A percentile compares a stretch with the other conserved stretches of the same genome.
These are phyloP conservation scores for Holacanthus passer DNA, from an alignment of 2,113 vertebrate species.

Conservation along the genomic window DNA sequence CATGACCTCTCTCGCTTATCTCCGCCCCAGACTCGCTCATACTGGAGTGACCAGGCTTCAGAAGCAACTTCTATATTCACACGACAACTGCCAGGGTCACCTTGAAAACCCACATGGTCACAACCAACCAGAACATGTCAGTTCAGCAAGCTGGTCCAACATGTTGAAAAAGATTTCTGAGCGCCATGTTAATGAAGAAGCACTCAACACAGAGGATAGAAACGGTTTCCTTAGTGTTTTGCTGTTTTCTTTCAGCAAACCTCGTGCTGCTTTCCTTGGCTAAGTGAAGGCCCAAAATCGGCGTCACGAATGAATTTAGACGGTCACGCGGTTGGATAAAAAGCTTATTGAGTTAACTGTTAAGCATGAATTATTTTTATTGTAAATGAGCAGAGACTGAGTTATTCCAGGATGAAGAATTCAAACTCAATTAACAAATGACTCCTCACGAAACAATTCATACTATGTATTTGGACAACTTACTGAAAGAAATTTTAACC, in stretches of 20 bases:
- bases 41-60: neutral
- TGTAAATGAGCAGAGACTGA: no score
- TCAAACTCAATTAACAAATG: no score
- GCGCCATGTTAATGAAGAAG: conserved; percentile 8
- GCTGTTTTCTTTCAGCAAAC: neutral
- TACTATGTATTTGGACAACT: no score
- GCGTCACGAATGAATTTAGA: neutral
- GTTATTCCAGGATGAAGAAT: no score
- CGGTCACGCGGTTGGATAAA: neutral
- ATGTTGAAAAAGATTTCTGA: neutral
- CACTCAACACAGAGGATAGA: neutral
- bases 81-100: conserved; percentile 41
- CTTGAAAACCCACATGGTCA: conserved; percentile 43
- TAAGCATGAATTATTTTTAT: no score
- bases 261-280: neutral
- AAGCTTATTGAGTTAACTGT: neutral
- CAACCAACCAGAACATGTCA: neutral
- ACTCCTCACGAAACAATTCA: no score
- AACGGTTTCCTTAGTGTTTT: neutral
- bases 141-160: neutral
- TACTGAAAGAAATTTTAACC: no score
- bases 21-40: neutral
- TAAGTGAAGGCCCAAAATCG: neutral
- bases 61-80: neutral
- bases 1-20: neutral